Conservation (phyloP, 2,888 invertebrate genomes). For the Coleophora flavipennella region DNA sequence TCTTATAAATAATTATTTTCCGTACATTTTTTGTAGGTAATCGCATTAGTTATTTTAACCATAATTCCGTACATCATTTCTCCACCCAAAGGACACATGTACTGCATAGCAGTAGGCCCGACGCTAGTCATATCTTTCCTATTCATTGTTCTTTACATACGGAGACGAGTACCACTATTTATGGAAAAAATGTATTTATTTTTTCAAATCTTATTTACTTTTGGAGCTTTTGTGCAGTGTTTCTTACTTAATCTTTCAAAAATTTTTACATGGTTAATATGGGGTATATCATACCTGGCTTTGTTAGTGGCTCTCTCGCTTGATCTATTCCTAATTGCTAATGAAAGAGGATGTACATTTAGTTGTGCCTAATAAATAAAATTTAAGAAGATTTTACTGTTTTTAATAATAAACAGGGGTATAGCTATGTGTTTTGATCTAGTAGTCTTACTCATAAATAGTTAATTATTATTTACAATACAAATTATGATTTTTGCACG, state of each 20-base stretch:
- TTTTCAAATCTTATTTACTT: slow-evolving; percentile 64
- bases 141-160: slow-evolving; percentile 52
- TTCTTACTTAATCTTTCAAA: slow-evolving; percentile 52
- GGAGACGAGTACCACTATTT: slow-evolving; percentile 56
- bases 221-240: slow-evolving; percentile 63
- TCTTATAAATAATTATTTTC: neutral
- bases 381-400: neutral
- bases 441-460: too few relatives aligned
- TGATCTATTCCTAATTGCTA: slow-evolving; percentile 60
- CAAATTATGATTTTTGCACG: too few relatives aligned
- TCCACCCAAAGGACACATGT: slow-evolving; percentile 59
- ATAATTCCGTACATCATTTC: slow-evolving; percentile 41
- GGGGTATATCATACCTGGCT: slow-evolving; percentile 54
- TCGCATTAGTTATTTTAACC: slow-evolving; percentile 43
- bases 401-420: neutral
- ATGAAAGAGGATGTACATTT: slow-evolving; percentile 65
- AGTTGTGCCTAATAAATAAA: slow-evolving; percentile 42
- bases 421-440: too few relatives aligned
- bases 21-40: slow-evolving; percentile 42
- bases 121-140: slow-evolving; percentile 55
- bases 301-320: slow-evolving; percentile 46
- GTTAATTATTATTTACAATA: too few relatives aligned
- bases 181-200: slow-evolving; percentile 68
- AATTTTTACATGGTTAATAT: slow-evolving; percentile 58
- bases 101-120: slow-evolving; percentile 61